Conservation (phyloP, 2,797 vertebrate genomes). For the Chloroceryle inda region DNA sequence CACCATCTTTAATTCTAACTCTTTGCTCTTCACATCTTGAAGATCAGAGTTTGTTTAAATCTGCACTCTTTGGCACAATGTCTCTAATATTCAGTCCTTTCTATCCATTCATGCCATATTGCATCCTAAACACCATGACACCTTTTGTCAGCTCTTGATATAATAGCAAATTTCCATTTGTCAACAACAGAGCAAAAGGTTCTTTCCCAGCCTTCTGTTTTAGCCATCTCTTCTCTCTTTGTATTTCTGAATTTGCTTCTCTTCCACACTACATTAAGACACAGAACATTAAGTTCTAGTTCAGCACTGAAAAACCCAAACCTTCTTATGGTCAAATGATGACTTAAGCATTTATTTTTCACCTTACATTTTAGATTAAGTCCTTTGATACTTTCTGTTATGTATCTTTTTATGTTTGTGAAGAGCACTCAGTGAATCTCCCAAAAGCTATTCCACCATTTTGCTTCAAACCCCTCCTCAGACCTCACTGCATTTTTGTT, state of each 20-base stretch:
- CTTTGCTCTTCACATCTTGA: not conserved
- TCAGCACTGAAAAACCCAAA: not conserved
- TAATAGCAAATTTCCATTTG: not conserved
- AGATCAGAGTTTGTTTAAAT: not conserved
- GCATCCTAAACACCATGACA: not conserved
- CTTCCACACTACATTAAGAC: not conserved
- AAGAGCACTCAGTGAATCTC: not conserved
- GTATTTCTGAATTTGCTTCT: not conserved
- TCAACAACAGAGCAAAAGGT: not conserved
- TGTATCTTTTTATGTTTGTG: not conserved
- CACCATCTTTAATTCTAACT: not conserved
- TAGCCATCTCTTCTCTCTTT: not conserved
- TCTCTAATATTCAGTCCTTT: not conserved
- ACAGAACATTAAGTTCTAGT: not conserved
- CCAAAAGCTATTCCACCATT: not conserved
- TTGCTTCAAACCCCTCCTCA: not conserved
- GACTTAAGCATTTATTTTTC: not conserved
- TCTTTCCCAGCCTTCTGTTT: not conserved
- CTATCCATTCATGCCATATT: not conserved
- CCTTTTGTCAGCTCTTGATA: not conserved
- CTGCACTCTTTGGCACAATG: not conserved
- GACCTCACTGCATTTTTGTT: not conserved
- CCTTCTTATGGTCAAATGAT: not conserved
- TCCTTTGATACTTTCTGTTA: not conserved
- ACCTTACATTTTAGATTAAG: not conserved